These are phyloP conservation scores for Gymnogyps californianus DNA, from an alignment of 2,113 vertebrate genomes.

Conservation along the genomic window DNA sequence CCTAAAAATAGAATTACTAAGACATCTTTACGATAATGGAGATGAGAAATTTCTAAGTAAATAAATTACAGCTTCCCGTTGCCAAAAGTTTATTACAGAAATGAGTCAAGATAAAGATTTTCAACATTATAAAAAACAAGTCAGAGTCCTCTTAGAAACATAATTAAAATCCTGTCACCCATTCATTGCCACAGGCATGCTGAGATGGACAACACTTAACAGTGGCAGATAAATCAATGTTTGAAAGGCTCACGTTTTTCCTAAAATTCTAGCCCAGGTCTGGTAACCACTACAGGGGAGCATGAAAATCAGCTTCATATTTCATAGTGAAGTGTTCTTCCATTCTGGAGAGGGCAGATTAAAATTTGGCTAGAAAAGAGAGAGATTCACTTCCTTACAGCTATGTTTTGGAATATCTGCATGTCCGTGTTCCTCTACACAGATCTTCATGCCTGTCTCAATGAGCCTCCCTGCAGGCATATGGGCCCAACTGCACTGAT, in stretches of 20 bases:
- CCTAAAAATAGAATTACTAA: conserved; percentile 35
- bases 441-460: conserved; percentile 15
- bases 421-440: not conserved
- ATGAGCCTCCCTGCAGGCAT: conserved; percentile 12
- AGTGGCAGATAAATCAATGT: not conserved
- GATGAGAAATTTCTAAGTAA: conserved; percentile 43
- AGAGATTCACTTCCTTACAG: not conserved
- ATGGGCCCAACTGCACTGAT: conserved; percentile 22
- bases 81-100: conserved; percentile 41
- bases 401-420: conserved; percentile 3
- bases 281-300: not conserved
- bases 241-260: not conserved
- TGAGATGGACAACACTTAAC: not conserved
- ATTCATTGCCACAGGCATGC: not conserved
- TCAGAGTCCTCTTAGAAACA: not conserved
- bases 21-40: conserved; percentile 28
- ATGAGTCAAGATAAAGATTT: conserved; percentile 25
- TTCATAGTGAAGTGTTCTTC: not conserved
- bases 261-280: not conserved
- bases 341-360: not conserved
- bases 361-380: conserved; percentile 29
- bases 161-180: not conserved
- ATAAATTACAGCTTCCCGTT: not conserved
- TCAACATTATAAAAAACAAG: not conserved
- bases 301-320: not conserved